Percentiles rank a stretch among this genome's conserved stretches.
Evolutionary conservation across 2,113 vertebrate species (phyloP).

Genomic region (Thalassoma bifasciatum): DNA sequence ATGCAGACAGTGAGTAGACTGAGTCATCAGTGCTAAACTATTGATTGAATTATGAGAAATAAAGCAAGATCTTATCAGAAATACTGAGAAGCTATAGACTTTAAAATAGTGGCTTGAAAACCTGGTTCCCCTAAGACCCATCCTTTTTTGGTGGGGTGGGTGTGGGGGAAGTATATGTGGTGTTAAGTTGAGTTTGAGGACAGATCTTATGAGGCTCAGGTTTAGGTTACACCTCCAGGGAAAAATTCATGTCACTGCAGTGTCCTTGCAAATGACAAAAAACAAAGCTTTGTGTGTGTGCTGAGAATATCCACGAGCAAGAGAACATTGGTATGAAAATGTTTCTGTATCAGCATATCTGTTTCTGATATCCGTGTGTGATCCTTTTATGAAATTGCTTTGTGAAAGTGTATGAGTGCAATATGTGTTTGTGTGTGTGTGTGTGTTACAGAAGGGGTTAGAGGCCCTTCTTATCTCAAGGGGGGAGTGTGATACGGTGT

Average conservation of each 20-base stretch:
- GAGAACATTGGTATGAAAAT: conserved; percentile 35
- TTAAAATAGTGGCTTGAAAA: background rate
- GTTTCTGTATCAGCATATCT: conserved; percentile 32
- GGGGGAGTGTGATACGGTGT: conserved; percentile 74
- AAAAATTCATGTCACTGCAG: background rate
- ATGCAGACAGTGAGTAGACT: too few relatives aligned
- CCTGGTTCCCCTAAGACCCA: background rate
- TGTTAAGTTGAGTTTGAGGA: background rate
- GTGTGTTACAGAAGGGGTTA: conserved; percentile 43
- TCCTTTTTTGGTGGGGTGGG: too few relatives aligned
- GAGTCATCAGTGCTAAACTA: too few relatives aligned
- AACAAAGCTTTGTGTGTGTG: conserved; percentile 6
- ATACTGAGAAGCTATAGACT: too few relatives aligned
- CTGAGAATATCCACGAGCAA: conserved; percentile 3
- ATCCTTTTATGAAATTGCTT: conserved; percentile 35
- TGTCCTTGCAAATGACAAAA: background rate
- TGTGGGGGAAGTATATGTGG: background rate
- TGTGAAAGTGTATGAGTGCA: conserved; percentile 28
- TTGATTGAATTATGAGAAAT: too few relatives aligned
- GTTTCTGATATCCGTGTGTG: conserved; percentile 26
- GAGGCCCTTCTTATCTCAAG: conserved; percentile 63
- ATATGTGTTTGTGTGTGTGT: conserved; percentile 10
- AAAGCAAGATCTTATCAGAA: too few relatives aligned
- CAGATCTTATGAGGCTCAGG: background rate
- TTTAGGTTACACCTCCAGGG: background rate